phyloP scores from a whole-genome alignment of 2,888 invertebrate genomes.

The Heliconius cydno region DNA sequence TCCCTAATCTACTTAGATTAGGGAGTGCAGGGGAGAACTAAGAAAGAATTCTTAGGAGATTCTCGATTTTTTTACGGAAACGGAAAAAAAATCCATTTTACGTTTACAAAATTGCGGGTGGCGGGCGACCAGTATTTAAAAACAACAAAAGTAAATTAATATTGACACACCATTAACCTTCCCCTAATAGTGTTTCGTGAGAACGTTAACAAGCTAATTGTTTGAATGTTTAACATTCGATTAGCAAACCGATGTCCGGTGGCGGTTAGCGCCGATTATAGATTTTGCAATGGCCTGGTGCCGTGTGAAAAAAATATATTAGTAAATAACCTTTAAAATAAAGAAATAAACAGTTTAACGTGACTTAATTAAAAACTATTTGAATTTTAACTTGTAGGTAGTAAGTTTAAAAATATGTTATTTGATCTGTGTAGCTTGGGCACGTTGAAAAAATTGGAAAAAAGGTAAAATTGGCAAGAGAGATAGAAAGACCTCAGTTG shows the following conservation, averaged over 20 bases:
- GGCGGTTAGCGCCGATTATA: slow-evolving; percentile 32
- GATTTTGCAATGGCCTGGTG: slow-evolving; percentile 38
- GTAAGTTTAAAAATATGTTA: too few relatives aligned
- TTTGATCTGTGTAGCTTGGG: too few relatives aligned
- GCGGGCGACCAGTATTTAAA: not conserved
- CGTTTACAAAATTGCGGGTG: not conserved
- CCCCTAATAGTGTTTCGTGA: slow-evolving; percentile 36
- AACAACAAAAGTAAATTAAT: not conserved
- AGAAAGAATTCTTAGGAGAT: too few relatives aligned
- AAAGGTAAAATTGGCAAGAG: too few relatives aligned
- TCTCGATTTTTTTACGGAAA: not conserved
- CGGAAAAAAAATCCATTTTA: not conserved
- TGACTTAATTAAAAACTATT: too few relatives aligned
- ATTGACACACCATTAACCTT: slow-evolving; percentile 8
- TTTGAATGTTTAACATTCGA: slow-evolving; percentile 41
- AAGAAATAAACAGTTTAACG: not conserved
- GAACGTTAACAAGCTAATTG: slow-evolving; percentile 38
- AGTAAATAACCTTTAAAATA: slow-evolving; percentile 3
- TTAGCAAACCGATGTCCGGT: slow-evolving; percentile 46
- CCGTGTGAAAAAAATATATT: slow-evolving; percentile 39
- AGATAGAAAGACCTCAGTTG: too few relatives aligned
- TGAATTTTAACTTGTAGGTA: too few relatives aligned
- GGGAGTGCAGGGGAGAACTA: too few relatives aligned
- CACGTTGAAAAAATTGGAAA: too few relatives aligned
- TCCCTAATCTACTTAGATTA: too few relatives aligned